Evolutionary conservation across 1,140 invertebrate species (phyloP), one percentile per base, ranked within the genome.

Genomic region (Oryctes rhinoceros): DNA sequence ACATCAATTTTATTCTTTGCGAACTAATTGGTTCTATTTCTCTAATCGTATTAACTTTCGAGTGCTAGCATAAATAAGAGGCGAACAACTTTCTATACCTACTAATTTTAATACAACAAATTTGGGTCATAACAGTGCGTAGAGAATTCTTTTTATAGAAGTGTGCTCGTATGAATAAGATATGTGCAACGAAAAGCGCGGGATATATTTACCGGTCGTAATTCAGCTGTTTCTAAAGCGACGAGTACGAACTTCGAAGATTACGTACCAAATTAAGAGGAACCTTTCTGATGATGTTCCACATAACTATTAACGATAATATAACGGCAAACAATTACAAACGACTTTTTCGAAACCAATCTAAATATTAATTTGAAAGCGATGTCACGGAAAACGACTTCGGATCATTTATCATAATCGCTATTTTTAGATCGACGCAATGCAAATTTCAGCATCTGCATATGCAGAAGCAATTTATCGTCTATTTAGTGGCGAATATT

Each of bases 71-170:
- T 71, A 30, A 71, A 71, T 71, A 71, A 35, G 65, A 71, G 65
- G 65, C 35, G 65, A 71, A 71, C 65, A 71, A 71, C 65, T 71
- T 71, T 71, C 65, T 71, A 71, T 59, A 59, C 15, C 18, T 71
- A 71, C 65, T 71, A 24, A 71, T 71, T 24, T 71, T 71, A 71
- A 71, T 71, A 71, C 65, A 37, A 71, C 24, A 71, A 71, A 71
- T 71, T 71, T 71, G 35, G 65, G 65, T 71, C 65, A 18, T 67
- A 11, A 30, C 24, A 71, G 7, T 18, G 15, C 5, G 53, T 53
- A 13, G 11, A 67, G 65, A 11, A 20, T 67, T 65, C 24, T 20
- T 67, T 24, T 67, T 10, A 10, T 44, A 44, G 39, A 44, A 44
- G 39, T 44, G 39, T 44, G 39, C 39, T 44, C 39, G 39, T 10